Percentiles rank a stretch among this genome's conserved stretches.
These are phyloP conservation scores for Agrotis puta DNA, from an alignment of 2,888 invertebrate genomes.

Conservation along the genomic window DNA sequence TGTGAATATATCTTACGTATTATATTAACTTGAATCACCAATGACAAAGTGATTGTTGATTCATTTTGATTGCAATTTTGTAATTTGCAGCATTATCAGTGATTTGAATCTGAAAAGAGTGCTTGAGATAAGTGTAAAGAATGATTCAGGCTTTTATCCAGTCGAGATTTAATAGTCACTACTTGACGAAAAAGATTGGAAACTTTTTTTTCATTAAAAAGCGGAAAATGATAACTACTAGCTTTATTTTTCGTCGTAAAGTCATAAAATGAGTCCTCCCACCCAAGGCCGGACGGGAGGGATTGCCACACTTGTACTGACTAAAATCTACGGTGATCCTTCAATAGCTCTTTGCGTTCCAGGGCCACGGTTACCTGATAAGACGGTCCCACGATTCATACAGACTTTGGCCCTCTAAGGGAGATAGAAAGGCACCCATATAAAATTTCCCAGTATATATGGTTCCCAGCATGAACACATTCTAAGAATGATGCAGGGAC, in stretches of 20 bases:
- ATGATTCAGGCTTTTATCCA: constrained; percentile 37
- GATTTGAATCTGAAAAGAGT: constrained; percentile 15
- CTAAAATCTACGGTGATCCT: too few species aligned
- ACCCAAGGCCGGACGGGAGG: too few species aligned
- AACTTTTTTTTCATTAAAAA: neutral
- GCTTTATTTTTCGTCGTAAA: neutral
- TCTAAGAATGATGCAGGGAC: neutral
- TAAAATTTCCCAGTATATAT: too few species aligned
- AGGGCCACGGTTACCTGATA: too few species aligned
- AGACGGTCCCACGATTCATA: too few species aligned
- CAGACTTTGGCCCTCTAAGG: too few species aligned
- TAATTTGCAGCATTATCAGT: constrained; percentile 37
- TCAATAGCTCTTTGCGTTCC: too few species aligned
- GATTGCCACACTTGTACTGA: too few species aligned
- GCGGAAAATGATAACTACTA: neutral
- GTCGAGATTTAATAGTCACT: neutral
- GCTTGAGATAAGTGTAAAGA: constrained; percentile 45
- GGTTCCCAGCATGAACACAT: neutral
- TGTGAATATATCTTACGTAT: neutral
- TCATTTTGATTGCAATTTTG: constrained; percentile 30
- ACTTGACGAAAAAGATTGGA: neutral
- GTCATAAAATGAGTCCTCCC: too few species aligned
- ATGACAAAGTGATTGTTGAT: neutral
- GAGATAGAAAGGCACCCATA: too few species aligned
- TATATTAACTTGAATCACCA: neutral